These are phyloP conservation scores for Pelmatolapia mariae DNA, from an alignment of 2,113 vertebrate genomes.

Conservation along the genomic window DNA sequence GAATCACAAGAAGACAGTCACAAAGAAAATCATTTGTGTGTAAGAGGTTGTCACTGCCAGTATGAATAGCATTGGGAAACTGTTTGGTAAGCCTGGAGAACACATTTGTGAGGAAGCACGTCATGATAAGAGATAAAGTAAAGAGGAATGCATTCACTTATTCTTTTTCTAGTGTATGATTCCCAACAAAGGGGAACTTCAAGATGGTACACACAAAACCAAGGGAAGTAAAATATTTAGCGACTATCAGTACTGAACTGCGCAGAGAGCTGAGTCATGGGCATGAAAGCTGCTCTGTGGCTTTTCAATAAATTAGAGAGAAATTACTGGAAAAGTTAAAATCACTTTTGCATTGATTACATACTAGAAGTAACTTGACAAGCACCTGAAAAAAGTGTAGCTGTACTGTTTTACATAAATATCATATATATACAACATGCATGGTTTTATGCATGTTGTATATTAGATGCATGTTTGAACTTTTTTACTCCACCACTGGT, in stretches of 20 bases:
- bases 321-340: background rate
- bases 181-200: background rate
- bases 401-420: background rate
- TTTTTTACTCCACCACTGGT: background rate
- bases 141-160: background rate
- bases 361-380: background rate
- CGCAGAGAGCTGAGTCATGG: background rate
- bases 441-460: background rate
- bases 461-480: background rate
- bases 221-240: background rate
- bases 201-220: background rate
- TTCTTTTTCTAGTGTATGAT: background rate
- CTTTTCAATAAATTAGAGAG: background rate
- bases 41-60: background rate
- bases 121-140: background rate
- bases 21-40: background rate
- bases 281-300: background rate
- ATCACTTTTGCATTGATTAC: background rate
- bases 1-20: background rate
- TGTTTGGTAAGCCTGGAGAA: background rate
- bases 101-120: background rate
- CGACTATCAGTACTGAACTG: background rate
- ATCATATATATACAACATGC: too few species aligned
- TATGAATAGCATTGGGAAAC: background rate
- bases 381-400: background rate